Base-by-base conservation (phyloP, 2,113 vertebrate species). In the Ardeotis arabs region DNA sequence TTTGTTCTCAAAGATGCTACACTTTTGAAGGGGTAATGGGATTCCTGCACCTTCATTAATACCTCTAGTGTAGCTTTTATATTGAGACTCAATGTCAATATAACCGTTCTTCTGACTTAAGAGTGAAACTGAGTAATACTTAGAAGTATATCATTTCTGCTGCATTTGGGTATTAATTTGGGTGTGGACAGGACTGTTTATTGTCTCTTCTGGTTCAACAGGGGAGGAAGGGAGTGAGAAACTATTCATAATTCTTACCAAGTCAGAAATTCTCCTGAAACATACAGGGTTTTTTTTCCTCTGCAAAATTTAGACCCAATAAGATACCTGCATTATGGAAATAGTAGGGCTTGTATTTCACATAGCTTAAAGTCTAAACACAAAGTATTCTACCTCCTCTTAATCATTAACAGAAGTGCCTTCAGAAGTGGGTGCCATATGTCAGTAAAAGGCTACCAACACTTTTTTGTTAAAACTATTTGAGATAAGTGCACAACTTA, bases 351-450 rank as follows among this genome's bases (percentile, higher is more conserved):
- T 90, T 70, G 52, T 70, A 68, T 75, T 78, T 75, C 60, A 70
- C 9, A 17, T 39, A 89, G 49, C 47, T 69, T 39, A 58, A 85
- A 77, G 35, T 49, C 62, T 69, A 24, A 81, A 37, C 37, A 37
- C n/a, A 39, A 88, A 60, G 10, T 75, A 17, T 68, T 92, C 83
- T 92, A 55, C 66, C 79, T 95, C 88, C 83, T 93, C 72, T 81
- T 68, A 67, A 35, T 68, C 86, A 72, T 52, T 86, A 89, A 93
- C 44, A 92, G 79, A 90, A 95, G 92, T 95, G 92, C 95, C 95
- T 96, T 96, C 59, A 77, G 58, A 66, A 70, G 3, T 33, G 25
- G 31, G 70, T 95, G 64, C 76, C 49, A 63, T 49, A n/a, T 14
- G 47, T 47, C 80, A 89, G 49, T 52, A 90, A 73, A 87, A 93